Evolutionary conservation across 2,888 invertebrate genomes (phyloP).

Genomic region (Rhagonycha lutea): DNA sequence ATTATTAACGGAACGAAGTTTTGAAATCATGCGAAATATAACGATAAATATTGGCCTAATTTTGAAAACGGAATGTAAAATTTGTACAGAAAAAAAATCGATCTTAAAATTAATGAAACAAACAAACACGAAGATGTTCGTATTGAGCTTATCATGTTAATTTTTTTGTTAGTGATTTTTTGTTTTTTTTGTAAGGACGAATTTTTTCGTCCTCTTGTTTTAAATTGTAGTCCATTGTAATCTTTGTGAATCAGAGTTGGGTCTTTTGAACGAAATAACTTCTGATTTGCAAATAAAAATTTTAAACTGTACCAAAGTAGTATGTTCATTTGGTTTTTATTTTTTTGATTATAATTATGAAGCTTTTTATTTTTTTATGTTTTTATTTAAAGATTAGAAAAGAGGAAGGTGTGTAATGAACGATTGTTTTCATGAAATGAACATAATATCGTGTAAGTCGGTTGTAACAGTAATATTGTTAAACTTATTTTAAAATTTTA

Average conservation of each 20-base stretch:
- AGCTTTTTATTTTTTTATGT: slow-evolving; percentile 13
- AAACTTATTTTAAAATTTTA: slow-evolving; percentile 37
- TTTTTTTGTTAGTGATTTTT: background rate
- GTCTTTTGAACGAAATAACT: slow-evolving; percentile 4
- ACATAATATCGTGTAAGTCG: slow-evolving; percentile 32
- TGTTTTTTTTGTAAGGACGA: background rate
- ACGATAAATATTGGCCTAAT: slow-evolving; percentile 25
- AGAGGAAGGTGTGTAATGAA: slow-evolving; percentile 10
- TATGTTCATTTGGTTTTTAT: slow-evolving; percentile 24
- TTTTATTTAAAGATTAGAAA: slow-evolving; percentile 1
- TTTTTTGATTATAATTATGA: slow-evolving; percentile 5
- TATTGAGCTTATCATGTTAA: background rate
- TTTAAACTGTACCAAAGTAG: slow-evolving; percentile 28
- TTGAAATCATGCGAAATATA: slow-evolving; percentile 11
- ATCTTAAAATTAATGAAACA: background rate
- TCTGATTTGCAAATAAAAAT: slow-evolving; percentile 31
- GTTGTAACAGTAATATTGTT: slow-evolving; percentile 34
- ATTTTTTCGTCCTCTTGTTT: background rate
- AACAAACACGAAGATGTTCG: background rate
- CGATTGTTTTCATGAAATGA: slow-evolving; percentile 23
- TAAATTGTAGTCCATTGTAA: background rate
- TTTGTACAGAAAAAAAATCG: background rate
- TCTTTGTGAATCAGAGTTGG: background rate
- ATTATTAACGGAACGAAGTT: slow-evolving; percentile 6
- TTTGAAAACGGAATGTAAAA: slow-evolving; percentile 12